Conservation (phyloP, 2,888 invertebrate genomes). For the Sminthurides aquaticus region DNA sequence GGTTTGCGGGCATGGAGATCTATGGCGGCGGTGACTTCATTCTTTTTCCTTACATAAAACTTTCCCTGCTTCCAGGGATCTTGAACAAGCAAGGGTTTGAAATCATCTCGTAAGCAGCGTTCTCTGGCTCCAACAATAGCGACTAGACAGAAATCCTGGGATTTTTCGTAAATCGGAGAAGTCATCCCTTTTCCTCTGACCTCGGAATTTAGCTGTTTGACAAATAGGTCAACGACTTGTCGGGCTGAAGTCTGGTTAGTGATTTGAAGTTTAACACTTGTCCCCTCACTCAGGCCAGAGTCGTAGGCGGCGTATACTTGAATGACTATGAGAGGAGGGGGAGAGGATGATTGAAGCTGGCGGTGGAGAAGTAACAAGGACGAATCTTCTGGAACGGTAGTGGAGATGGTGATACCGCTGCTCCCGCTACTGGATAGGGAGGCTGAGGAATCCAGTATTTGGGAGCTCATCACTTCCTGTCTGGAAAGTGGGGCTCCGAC, state of each 20-base stretch:
- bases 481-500: background rate
- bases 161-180: slow-evolving; percentile 60
- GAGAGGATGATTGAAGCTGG: slow-evolving; percentile 1
- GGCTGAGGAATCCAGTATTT: background rate
- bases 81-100: slow-evolving; percentile 83
- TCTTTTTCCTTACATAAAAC: slow-evolving; percentile 61
- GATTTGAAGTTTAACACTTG: slow-evolving; percentile 86
- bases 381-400: background rate
- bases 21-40: slow-evolving; percentile 41
- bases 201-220: slow-evolving; percentile 91
- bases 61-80: slow-evolving; percentile 94
- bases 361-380: background rate
- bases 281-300: slow-evolving; percentile 85
- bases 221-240: slow-evolving; percentile 90
- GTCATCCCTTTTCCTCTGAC: slow-evolving; percentile 76
- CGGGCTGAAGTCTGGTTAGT: slow-evolving; percentile 86
- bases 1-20: slow-evolving; percentile 1
- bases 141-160: slow-evolving; percentile 51
- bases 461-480: background rate
- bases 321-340: slow-evolving; percentile 41
- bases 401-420: background rate
- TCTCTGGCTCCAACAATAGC: slow-evolving; percentile 93
- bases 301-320: slow-evolving; percentile 95
- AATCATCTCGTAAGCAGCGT: slow-evolving; percentile 86
- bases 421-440: background rate